Evolutionary conservation across 2,113 vertebrate species (phyloP).

Genomic region (Vulpes lagopus): DNA sequence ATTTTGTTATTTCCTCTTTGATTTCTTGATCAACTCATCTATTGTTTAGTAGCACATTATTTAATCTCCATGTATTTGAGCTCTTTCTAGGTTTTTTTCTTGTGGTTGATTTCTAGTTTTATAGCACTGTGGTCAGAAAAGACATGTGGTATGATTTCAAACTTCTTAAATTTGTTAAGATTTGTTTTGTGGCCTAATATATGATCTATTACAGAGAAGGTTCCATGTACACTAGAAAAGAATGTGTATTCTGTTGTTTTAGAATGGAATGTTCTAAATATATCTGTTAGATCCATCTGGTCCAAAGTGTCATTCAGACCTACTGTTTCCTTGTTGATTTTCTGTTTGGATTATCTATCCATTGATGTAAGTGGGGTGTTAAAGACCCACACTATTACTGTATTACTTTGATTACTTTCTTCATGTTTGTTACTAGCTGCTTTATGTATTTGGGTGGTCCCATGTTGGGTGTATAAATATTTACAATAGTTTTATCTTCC

Average conservation of each 20-base stretch:
- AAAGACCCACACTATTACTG: not conserved
- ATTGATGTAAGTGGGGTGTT: not conserved
- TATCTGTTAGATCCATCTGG: not conserved
- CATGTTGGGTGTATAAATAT: not conserved
- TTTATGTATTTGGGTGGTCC: not conserved
- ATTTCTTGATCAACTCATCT: not conserved
- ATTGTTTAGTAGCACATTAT: not conserved
- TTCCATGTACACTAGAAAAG: not conserved
- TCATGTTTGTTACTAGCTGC: not conserved
- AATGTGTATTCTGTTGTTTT: not conserved
- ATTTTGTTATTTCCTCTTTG: not conserved
- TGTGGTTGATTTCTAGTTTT: not conserved
- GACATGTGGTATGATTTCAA: not conserved
- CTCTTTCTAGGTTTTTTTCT: not conserved
- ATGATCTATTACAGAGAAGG: not conserved
- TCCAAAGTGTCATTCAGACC: not conserved
- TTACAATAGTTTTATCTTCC: not conserved
- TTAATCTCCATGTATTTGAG: not conserved
- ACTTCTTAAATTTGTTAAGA: not conserved
- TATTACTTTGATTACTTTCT: not conserved
- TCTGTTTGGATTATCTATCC: not conserved
- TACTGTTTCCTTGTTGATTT: not conserved
- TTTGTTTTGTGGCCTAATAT: not conserved
- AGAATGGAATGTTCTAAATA: not conserved
- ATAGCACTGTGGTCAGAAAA: not conserved